Evolutionary conservation across 2,888 invertebrate species (phyloP), one percentile per base, ranked within the genome.

Genomic region (Epiblema foenella): DNA sequence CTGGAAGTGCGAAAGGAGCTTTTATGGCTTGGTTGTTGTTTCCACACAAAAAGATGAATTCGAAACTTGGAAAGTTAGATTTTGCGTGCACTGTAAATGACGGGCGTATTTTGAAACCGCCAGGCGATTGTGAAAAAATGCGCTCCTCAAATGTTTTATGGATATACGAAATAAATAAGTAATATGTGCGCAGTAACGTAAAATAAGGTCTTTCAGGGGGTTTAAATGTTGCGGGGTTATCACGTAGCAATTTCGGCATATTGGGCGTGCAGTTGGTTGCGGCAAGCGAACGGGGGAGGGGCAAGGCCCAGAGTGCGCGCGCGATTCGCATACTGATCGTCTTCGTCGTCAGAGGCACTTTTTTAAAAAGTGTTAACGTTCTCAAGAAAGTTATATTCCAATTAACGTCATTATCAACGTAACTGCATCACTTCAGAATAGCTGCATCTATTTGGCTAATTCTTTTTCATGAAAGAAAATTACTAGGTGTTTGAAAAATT

Each of bases 171-270:
- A 57, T 69, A 64, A 58, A 69, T 69, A 57, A 63, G 69, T 73
- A 57, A 51, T 66, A 65, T 54, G 69, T 69, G 33, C 24, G 64
- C 52, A 42, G 59, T 12, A 54, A 39, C 39, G 64, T 52, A 64
- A n/a, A 54, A 54, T 42, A 54, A 49, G n/a, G n/a, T n/a, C n/a
- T n/a, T n/a, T n/a, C n/a, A n/a, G 29, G 62, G 62, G 46, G 42
- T 57, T 64, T 75, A 70, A 73, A 69, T 71, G 49, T 67, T 56
- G 67, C 52, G 54, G 42, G 60, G 60, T 71, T 56, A 80, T 85
- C 88, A 88, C 89, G 90, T 89, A 88, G 88, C 88, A 89, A 89
- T 89, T 90, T 89, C 86, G 87, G 87, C 88, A 87, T 89, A 89
- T 89, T 90, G 71, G 70, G 62, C 66, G 71, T 71, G 90, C 90